Conservation (phyloP, 2,797 vertebrate species). For the Rhyacichthys aspro region DNA sequence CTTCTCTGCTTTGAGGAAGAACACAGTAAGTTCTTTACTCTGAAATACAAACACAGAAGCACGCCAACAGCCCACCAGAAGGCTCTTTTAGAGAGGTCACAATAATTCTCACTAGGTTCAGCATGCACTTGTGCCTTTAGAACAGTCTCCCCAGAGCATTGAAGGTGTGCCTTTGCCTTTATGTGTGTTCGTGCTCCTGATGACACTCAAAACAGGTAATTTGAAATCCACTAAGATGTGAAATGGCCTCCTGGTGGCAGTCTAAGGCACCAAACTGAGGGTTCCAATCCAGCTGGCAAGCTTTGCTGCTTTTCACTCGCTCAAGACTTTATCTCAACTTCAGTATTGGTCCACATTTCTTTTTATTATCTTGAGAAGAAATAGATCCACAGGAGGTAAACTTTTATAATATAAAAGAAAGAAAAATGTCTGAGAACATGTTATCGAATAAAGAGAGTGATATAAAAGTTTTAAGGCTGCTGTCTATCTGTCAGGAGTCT, state of each 20-base stretch:
- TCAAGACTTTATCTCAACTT: constrained; percentile 28
- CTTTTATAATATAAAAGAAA: constrained; percentile 12
- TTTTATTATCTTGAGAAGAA: constrained; percentile 36
- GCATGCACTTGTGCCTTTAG: constrained; percentile 47
- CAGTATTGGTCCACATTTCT: constrained; percentile 31
- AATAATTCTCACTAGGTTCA: constrained; percentile 57
- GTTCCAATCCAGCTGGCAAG: constrained; percentile 47
- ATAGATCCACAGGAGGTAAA: constrained; percentile 33
- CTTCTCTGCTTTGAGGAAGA: constrained; percentile 68
- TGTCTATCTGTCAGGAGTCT: constrained; percentile 29
- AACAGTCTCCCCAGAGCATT: constrained; percentile 39
- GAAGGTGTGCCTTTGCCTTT: constrained; percentile 15
- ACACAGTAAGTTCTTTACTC: constrained; percentile 59
- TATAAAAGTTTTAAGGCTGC: constrained; percentile 16
- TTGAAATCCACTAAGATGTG: constrained; percentile 57
- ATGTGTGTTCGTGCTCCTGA: neutral
- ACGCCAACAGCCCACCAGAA: constrained; percentile 48
- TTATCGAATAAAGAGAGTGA: constrained; percentile 26
- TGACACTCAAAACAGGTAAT: constrained; percentile 49
- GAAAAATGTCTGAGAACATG: constrained; percentile 18
- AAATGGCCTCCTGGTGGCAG: constrained; percentile 43
- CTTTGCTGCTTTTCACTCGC: constrained; percentile 36
- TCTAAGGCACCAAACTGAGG: constrained; percentile 14
- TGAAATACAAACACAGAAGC: constrained; percentile 13
- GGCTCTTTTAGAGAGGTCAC: constrained; percentile 58